phyloP scores from a whole-genome alignment of 2,888 invertebrate genomes.

The Drosophila nigricruria region DNA sequence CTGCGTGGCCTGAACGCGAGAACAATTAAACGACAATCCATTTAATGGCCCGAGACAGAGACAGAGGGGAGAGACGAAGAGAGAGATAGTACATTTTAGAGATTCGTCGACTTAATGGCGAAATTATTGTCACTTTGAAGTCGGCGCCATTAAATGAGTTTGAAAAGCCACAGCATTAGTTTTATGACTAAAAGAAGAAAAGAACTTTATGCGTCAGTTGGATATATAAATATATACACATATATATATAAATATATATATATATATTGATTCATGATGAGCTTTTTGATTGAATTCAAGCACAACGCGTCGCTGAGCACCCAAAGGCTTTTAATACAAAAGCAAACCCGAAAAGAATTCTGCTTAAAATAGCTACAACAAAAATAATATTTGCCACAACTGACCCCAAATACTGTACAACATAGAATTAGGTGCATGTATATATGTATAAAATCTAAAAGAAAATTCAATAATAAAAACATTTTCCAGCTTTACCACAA shows the following conservation, averaged over 20 bases:
- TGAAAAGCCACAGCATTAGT: slow-evolving; percentile 11
- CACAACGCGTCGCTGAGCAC: slow-evolving; percentile 35
- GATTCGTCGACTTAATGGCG: slow-evolving; percentile 55
- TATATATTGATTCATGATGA: slow-evolving; percentile 3
- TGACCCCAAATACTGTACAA: slow-evolving; percentile 20
- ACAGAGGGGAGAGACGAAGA: not conserved
- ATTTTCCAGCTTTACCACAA: too few relatives aligned
- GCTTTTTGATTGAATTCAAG: slow-evolving; percentile 39
- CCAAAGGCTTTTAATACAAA: slow-evolving; percentile 40
- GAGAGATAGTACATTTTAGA: not conserved
- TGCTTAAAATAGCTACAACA: slow-evolving; percentile 35
- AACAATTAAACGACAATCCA: slow-evolving; percentile 77
- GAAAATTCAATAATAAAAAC: too few relatives aligned
- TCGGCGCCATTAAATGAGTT: slow-evolving; percentile 70
- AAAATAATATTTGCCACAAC: slow-evolving; percentile 8
- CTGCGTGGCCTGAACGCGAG: slow-evolving; percentile 62
- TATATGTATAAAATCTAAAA: not conserved
- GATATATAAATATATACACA: not conserved
- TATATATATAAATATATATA: not conserved
- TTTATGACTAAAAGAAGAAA: slow-evolving; percentile 27
- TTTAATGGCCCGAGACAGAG: slow-evolving; percentile 64
- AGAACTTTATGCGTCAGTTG: not conserved
- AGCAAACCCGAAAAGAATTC: slow-evolving; percentile 27
- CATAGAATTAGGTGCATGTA: not conserved
- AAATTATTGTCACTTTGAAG: slow-evolving; percentile 78